These are phyloP conservation scores for Nylanderia fulva DNA, from an alignment of 1,140 invertebrate species.

Conservation along the genomic window DNA sequence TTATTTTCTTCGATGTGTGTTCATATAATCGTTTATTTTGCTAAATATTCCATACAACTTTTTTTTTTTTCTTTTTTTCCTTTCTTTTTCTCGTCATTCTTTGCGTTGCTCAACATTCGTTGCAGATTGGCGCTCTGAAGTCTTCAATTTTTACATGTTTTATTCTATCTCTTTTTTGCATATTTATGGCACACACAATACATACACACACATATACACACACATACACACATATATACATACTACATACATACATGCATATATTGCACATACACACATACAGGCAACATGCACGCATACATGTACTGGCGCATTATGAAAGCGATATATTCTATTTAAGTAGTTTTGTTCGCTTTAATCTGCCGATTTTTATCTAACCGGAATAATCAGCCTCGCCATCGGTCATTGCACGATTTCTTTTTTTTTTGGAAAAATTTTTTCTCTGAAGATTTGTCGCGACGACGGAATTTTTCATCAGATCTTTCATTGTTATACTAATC, in stretches of 20 bases:
- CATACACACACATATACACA: neutral
- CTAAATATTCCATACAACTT: neutral
- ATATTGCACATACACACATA: neutral
- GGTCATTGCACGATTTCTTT: too few relatives aligned
- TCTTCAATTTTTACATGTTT: slow-evolving; percentile 46
- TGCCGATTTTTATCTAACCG: slow-evolving; percentile 28
- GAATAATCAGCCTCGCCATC: slow-evolving; percentile 8
- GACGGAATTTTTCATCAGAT: slow-evolving; percentile 38
- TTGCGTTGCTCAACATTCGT: slow-evolving; percentile 69
- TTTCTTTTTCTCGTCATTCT: too few relatives aligned
- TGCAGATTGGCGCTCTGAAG: slow-evolving; percentile 64
- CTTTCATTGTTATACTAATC: slow-evolving; percentile 63
- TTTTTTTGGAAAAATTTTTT: neutral
- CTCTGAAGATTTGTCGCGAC: slow-evolving; percentile 9
- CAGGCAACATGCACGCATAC: neutral
- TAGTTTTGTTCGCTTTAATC: slow-evolving; percentile 29
- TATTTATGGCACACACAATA: too few relatives aligned
- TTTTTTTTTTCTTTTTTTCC: slow-evolving; percentile 10
- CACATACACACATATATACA: neutral
- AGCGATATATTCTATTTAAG: slow-evolving; percentile 71
- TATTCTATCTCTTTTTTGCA: neutral
- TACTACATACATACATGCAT: neutral
- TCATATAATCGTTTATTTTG: slow-evolving; percentile 32
- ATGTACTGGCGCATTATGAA: slow-evolving; percentile 50
- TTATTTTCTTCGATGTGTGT: slow-evolving; percentile 62